phyloP scores from a whole-genome alignment of 2,797 vertebrate species.

The Cuniculus paca region DNA sequence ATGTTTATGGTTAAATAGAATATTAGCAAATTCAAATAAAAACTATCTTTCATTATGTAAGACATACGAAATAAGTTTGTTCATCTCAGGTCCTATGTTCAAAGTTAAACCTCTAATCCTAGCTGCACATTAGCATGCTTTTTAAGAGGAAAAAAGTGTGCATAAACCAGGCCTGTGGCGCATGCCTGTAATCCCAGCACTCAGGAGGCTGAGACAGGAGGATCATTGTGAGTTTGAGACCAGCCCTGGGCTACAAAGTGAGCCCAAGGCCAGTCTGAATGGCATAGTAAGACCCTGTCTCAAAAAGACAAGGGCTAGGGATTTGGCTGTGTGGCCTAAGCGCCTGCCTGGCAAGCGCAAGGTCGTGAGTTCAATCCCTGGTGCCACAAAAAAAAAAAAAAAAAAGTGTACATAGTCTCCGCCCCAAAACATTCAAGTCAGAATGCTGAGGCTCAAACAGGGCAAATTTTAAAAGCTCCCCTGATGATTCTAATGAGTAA shows the following conservation, averaged over 20 bases:
- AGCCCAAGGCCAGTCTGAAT: too few species aligned
- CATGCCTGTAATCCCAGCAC: too few species aligned
- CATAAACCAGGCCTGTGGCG: too few species aligned
- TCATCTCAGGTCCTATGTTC: not conserved
- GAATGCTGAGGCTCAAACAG: not conserved
- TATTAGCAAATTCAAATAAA: conserved; percentile 54
- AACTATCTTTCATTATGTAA: conserved; percentile 34
- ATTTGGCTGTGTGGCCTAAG: too few species aligned
- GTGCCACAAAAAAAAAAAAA: too few species aligned
- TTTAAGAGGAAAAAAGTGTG: not conserved
- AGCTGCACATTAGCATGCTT: not conserved
- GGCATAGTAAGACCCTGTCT: too few species aligned
- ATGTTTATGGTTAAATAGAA: not conserved
- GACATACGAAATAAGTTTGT: not conserved
- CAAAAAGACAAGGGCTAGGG: too few species aligned
- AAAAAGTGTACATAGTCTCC: not conserved
- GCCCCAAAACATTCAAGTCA: conserved; percentile 35
- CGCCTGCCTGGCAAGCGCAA: too few species aligned
- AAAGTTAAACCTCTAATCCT: conserved; percentile 43
- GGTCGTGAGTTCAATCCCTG: too few species aligned
- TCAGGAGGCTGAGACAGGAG: too few species aligned
- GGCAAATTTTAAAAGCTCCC: conserved; percentile 32
- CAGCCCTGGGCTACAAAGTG: too few species aligned
- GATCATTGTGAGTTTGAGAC: too few species aligned
- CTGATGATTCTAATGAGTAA: conserved; percentile 42